Evolutionary conservation across 2,888 invertebrate genomes (phyloP), one percentile per base, ranked within the genome.

Genomic region (Stenichneumon culpator): DNA sequence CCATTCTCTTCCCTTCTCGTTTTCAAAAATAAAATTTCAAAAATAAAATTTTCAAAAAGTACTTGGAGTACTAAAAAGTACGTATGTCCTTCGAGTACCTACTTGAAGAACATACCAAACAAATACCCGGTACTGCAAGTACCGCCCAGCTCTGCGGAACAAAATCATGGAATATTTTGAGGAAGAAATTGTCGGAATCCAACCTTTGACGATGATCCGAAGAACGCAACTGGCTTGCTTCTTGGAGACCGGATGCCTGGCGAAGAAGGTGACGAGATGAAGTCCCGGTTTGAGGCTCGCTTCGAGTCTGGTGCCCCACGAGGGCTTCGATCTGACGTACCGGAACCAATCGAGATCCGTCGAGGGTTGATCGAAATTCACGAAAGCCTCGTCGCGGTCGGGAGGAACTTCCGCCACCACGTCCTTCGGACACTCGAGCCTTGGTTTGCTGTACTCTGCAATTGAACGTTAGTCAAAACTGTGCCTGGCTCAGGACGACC

Each of bases 291-390:
- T 94, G 44, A 95, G 92, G 86, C 94, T 94, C 22, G 94, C 94
- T 86, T 94, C 94, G 74, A 95, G 91, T 67, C 94, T 92, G 83
- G 94, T 95, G 2, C 95, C 95, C 95, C 95, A 95, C 5, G 93
- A 90, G 1, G 95, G 95, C 83, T 94, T 93, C 36, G 95, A 93
- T 79, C 94, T 93, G 78, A 95, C 94, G 89, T 95, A 94, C 81
- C 95, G 94, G 83, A 92, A 93, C 94, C 95, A 95, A 91, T 95
- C 94, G 63, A 95, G 94, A 90, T 95, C 95, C 57, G 95, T 95
- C 82, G 94, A 94, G 4, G 95, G 95, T 83, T 94, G 94, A 70
- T 95, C 94, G 86, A 95, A 94, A 57, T 93, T 94, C 57, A 95
- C 94, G 88, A 94, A 94, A 2, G 94, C 94, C 78, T 94, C 93